Conservation (phyloP, 1,140 invertebrate species). For the Chymomyza costata region DNA sequence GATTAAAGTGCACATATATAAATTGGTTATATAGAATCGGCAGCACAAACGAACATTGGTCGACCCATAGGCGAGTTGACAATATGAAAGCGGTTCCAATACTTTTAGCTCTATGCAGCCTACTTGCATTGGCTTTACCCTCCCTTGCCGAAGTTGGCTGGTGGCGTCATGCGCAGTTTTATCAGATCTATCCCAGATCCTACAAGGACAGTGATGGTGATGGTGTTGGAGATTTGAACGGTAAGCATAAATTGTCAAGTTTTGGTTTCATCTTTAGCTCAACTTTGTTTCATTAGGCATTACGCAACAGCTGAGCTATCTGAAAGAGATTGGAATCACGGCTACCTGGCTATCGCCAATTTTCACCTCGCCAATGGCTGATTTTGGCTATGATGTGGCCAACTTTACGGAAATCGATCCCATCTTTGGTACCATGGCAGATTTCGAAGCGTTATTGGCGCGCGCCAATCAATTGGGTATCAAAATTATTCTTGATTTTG, state of each 20-base stretch:
- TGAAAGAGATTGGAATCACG: slow-evolving; percentile 80
- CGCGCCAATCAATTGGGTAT: slow-evolving; percentile 78
- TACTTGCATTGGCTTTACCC: slow-evolving; percentile 44
- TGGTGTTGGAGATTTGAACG: slow-evolving; percentile 85
- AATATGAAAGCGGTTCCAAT: slow-evolving; percentile 33
- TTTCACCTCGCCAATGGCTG: slow-evolving; percentile 78
- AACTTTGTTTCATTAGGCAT: too few relatives aligned
- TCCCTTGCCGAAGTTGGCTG: slow-evolving; percentile 76
- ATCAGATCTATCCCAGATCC: slow-evolving; percentile 87
- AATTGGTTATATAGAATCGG: slow-evolving; percentile 59
- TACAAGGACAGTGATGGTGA: slow-evolving; percentile 87
- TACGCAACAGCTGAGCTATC: slow-evolving; percentile 79
- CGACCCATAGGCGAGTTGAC: slow-evolving; percentile 19
- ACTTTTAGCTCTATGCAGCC: slow-evolving; percentile 39
- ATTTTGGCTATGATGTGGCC: slow-evolving; percentile 82
- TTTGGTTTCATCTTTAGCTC: too few relatives aligned
- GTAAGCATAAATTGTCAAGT: slow-evolving; percentile 56
- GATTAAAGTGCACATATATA: too few relatives aligned
- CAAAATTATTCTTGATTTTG: slow-evolving; percentile 88
- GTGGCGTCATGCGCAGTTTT: slow-evolving; percentile 84
- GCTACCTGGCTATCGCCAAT: slow-evolving; percentile 82
- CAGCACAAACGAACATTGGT: slow-evolving; percentile 10
- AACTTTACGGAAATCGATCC: slow-evolving; percentile 80
- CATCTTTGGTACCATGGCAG: slow-evolving; percentile 82
- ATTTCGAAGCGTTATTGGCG: slow-evolving; percentile 81